Evolutionary conservation across 2,113 vertebrate species (phyloP).

Genomic region (Toxotes chatareus): DNA sequence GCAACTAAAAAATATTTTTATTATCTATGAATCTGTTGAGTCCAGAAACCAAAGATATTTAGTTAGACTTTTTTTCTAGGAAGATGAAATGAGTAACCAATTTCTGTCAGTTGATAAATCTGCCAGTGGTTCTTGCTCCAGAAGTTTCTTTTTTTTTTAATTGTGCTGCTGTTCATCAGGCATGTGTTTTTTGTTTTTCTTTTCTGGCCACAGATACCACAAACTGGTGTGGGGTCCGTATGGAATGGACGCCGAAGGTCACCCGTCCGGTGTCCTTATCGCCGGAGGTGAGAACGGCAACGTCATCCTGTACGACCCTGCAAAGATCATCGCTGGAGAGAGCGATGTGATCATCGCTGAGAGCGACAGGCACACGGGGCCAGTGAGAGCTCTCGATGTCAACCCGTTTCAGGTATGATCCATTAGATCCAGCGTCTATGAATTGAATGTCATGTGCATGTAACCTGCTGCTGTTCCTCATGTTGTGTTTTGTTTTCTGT

Average conservation of each 20-base stretch:
- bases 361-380: conserved; percentile 92
- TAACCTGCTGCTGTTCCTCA: not conserved
- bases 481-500: not conserved
- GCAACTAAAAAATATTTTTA: not conserved
- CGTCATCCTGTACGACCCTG: conserved; percentile 93
- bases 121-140: not conserved
- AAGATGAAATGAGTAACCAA: too few species aligned
- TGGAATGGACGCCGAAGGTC: conserved; percentile 80
- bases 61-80: not conserved
- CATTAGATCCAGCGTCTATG: accelerated
- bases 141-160: not conserved
- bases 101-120: not conserved
- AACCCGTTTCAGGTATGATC: conserved; percentile 93
- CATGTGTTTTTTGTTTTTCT: not conserved
- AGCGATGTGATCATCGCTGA: conserved; percentile 91
- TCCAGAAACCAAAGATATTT: too few species aligned
- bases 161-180: not conserved
- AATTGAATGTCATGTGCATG: too few species aligned
- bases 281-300: conserved; percentile 96
- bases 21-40: not conserved
- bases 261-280: conserved; percentile 90
- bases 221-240: conserved; percentile 95
- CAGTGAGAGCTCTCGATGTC: conserved; percentile 93
- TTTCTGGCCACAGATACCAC: conserved; percentile 88
- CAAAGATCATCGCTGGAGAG: conserved; percentile 91